Conservation (phyloP, 2,113 vertebrate species). For the Rostratula benghalensis region DNA sequence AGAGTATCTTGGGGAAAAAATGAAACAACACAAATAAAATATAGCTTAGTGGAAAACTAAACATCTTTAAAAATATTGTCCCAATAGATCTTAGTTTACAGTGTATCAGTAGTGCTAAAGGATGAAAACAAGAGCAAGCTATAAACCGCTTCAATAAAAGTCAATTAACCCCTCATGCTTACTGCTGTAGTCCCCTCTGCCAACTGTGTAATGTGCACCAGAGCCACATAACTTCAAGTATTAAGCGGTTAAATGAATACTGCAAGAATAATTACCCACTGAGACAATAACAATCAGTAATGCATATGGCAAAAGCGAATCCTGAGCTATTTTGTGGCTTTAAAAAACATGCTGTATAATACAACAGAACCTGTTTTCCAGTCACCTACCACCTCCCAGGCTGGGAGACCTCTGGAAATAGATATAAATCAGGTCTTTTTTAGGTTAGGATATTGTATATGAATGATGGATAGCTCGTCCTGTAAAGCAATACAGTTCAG, state of each 20-base stretch:
- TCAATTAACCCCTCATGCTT: slow-evolving; percentile 68
- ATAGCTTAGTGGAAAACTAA: slow-evolving; percentile 60
- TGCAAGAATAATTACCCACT: background rate
- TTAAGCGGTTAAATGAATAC: background rate
- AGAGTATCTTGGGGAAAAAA: slow-evolving; percentile 48
- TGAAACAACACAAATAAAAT: slow-evolving; percentile 68
- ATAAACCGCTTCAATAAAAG: slow-evolving; percentile 66
- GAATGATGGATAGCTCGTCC: background rate
- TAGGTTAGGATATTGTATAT: background rate
- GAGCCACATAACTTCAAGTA: too few species aligned
- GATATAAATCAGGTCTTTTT: background rate
- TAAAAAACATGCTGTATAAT: background rate
- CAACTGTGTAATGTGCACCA: background rate
- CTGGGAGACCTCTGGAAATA: background rate
- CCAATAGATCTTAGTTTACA: slow-evolving; percentile 51
- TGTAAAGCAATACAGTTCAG: background rate
- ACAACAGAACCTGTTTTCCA: background rate
- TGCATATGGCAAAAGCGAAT: background rate
- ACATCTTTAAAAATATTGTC: slow-evolving; percentile 57
- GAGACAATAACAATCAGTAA: background rate
- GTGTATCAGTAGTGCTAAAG: slow-evolving; percentile 60
- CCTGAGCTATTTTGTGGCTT: background rate
- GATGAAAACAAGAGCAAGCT: slow-evolving; percentile 42
- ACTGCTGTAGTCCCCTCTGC: background rate
- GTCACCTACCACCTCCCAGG: background rate